Percentiles rank a stretch among this genome's conserved stretches.
Evolutionary conservation across 2,888 invertebrate genomes (phyloP).

Genomic region (Cyrtodaria siliqua): DNA sequence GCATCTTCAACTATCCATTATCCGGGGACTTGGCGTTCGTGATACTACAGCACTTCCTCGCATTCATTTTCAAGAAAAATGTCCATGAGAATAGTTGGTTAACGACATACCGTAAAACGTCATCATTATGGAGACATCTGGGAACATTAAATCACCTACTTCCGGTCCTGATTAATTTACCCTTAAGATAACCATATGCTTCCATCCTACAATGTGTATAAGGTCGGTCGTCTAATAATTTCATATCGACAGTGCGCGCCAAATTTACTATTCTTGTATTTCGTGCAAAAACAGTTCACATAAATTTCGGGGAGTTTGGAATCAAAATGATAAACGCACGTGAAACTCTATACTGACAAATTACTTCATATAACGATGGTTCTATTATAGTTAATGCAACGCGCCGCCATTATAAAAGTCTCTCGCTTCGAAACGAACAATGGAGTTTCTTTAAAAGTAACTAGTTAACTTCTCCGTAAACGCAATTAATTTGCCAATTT

Average conservation of each 20-base stretch:
- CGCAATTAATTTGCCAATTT: conserved; percentile 40
- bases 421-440: neutral
- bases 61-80: neutral
- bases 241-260: conserved; percentile 29
- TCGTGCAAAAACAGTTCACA: conserved; percentile 15
- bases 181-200: conserved; percentile 44
- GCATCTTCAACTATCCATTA: too few relatives aligned
- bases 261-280: conserved; percentile 13
- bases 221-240: conserved; percentile 3
- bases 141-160: conserved; percentile 57
- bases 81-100: conserved; percentile 6
- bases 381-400: conserved; percentile 47
- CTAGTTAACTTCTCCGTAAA: conserved; percentile 35
- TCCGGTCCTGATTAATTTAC: conserved; percentile 61
- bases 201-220: conserved; percentile 5
- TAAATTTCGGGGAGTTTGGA: conserved; percentile 21
- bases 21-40: too few relatives aligned
- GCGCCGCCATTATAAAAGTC: conserved; percentile 11
- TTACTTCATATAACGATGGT: conserved; percentile 40
- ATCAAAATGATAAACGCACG: conserved; percentile 38
- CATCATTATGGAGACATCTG: conserved; percentile 43
- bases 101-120: conserved; percentile 35
- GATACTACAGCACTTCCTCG: too few relatives aligned
- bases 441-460: conserved; percentile 29
- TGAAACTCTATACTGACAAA: conserved; percentile 59